Evolutionary conservation across 2,113 vertebrate genomes (phyloP), one percentile per base, ranked within the genome.

Genomic region (Odobenus rosmarus): DNA sequence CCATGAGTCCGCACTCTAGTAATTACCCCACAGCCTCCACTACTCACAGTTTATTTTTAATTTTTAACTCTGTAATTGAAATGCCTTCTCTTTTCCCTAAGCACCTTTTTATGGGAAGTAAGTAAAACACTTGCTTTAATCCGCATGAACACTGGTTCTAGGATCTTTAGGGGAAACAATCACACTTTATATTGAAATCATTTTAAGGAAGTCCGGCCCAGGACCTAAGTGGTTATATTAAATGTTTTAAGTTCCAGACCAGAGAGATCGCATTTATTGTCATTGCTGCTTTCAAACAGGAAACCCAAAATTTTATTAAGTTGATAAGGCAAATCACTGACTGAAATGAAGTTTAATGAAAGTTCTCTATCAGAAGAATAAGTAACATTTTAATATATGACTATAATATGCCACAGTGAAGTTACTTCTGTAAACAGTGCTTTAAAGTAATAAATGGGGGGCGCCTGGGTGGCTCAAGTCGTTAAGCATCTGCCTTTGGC

Each of bases 341-440:
- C 89, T 77, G 76, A 96, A 95, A 62, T 94, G 80, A 95, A 93
- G 46, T 79, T 91, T 88, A 88, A 85, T 90, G 81, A 89, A 93
- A 67, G 46, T 88, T 84, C 69, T 95, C 61, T 80, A 49, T 94
- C 59, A 72, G 62, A 92, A 95, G 57, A 95, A 61, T 49, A 74
- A 84, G 61, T 72, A 62, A 64, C 87, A 39, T 86, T 90, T 94
- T 87, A 91, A 67, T 76, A 69, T 36, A 57, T 36, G 18, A 21
- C 51, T 77, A 1, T 96, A 76, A 79, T 39, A 36, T 14, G 71
- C 46, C 51, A 90, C 18, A 61, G 42, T 86, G 19, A 83, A 1
- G 61, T 95, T 26, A 71, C 36, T 84, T 90, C 33, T 74, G 4
- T 80, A 84, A 64, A 86, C 13, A 77, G 0, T 88, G 28, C 62